These are phyloP conservation scores for Diarsia brunnea DNA, from an alignment of 2,888 invertebrate genomes.

Conservation along the genomic window DNA sequence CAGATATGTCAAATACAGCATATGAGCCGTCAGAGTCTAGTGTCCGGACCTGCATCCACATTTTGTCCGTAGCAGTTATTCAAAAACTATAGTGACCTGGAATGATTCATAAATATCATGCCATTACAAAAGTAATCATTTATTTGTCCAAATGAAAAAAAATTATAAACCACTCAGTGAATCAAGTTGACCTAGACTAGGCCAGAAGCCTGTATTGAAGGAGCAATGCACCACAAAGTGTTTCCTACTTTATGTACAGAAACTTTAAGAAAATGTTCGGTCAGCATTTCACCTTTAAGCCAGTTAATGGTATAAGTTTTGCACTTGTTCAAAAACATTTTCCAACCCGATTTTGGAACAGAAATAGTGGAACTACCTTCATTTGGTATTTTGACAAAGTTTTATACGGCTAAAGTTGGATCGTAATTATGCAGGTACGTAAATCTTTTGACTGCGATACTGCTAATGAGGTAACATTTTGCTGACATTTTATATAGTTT, in stretches of 20 bases:
- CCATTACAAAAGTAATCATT: too few species aligned
- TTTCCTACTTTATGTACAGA: background rate
- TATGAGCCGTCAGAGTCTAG: background rate
- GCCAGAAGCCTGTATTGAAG: too few species aligned
- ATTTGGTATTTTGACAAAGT: conserved; percentile 14
- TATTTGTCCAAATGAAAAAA: too few species aligned
- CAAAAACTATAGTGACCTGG: too few species aligned
- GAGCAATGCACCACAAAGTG: too few species aligned
- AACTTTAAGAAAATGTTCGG: background rate
- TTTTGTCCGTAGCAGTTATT: background rate
- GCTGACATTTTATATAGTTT: background rate
- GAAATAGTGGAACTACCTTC: background rate
- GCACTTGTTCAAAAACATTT: conserved; percentile 13
- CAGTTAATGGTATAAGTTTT: conserved; percentile 2
- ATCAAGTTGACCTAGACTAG: too few species aligned
- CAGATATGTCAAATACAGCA: background rate
- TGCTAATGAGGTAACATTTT: conserved; percentile 10
- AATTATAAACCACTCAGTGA: too few species aligned
- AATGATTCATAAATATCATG: too few species aligned
- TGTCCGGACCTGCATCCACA: background rate
- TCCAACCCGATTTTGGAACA: background rate
- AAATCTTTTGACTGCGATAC: conserved; percentile 6
- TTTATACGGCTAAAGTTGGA: conserved; percentile 5
- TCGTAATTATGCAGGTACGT: conserved; percentile 6
- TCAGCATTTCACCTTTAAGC: background rate